Evolutionary conservation across 1,140 invertebrate species (phyloP), one percentile per base, ranked within the genome.

Genomic region (Varroa destructor): DNA sequence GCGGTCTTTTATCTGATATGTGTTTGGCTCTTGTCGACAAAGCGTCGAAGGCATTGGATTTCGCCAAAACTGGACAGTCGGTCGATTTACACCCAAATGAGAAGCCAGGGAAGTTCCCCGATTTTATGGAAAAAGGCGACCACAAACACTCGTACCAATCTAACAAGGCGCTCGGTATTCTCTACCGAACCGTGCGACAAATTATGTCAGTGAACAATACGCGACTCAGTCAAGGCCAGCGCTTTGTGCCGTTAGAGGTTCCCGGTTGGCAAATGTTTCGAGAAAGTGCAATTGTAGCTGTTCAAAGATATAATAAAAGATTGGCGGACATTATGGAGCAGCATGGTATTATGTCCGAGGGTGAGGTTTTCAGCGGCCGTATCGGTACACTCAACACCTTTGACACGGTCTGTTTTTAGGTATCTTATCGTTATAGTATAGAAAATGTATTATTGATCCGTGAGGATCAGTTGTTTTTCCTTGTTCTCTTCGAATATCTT

Each of bases 121-220:
- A 78, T 71, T 78, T 75, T 57, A 77, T 77, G 76, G 75, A 77
- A 46, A 76, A 77, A 43, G 73, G 75, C 12, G 70, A 76, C 42
- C 36, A 70, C 6, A 74, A 75, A 6, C 73, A 77, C 4, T 75
- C 72, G 37, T 79, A 79, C 71, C 72, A 74, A 25, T 76, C 74
- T 8, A 71, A 71, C 2, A 75, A 75, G 8, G 64, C 77, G 37
- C 76, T 79, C 46, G 78, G 78, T 2, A 71, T 73, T 8, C 71
- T 78, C n/a, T 79, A 77, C 71, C 55, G 77, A 71, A 71, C 54
- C 1, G 61, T 67, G 61, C 8, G 56, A 51, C 8, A 57, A 72
- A 67, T 70, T 46, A 43, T 72, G 71, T 42, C 70, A 71, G 67
- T 58, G 12, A 74, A 25, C 55, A 54, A 56, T 46, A 42, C 43